Evolutionary conservation across 2,888 invertebrate genomes (phyloP), one percentile per base, ranked within the genome.

Genomic region (Agapostemon virescens): DNA sequence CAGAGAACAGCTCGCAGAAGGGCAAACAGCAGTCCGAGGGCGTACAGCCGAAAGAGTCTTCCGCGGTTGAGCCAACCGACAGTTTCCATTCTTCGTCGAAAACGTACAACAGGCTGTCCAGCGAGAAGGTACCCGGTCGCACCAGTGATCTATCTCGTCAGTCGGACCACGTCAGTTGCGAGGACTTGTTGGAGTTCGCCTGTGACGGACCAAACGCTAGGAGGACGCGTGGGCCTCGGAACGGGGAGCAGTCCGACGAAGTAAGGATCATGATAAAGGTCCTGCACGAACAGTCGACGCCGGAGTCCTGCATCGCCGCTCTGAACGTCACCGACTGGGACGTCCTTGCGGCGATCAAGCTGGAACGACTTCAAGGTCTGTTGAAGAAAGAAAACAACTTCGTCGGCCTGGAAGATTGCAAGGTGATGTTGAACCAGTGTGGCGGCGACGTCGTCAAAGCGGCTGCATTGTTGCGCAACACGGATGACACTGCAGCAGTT

Each of bases 231-330:
- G 97, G 97, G 68, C 95, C 97, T 7, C 97, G 97, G 20, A 95
- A 96, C 20, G 98, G 92, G 0, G 91, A 92, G 63, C 92, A 98
- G 91, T 97, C 97, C 0, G 98, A 98, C 90, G 98, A 98, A 94
- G 98, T 98, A 58, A 94, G 98, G 86, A 96, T 98, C 58, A 98
- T 98, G 97, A 95, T 95, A 88, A 98, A 98, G 93, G 97, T 98
- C 30, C 94, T 98, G 66, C 92, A 92, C 76, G 91, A 92, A 45
- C 92, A 92, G 67, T 92, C 92, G 0, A 91, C 95, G 0, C 95
- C 96, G 0, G 96, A 96, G 84, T 95, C 96, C 81, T 98, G 98
- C 88, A 93, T 98, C 6, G 94, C 95, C 82, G 97, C 97, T 0
- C 92, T 98, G 61, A 97, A 98, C 90, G 95, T 96, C 81, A 96